Percentiles rank a stretch among this genome's conserved stretches.
phyloP scores from a whole-genome alignment of 2,797 vertebrate species.

The Rhincodon typus region DNA sequence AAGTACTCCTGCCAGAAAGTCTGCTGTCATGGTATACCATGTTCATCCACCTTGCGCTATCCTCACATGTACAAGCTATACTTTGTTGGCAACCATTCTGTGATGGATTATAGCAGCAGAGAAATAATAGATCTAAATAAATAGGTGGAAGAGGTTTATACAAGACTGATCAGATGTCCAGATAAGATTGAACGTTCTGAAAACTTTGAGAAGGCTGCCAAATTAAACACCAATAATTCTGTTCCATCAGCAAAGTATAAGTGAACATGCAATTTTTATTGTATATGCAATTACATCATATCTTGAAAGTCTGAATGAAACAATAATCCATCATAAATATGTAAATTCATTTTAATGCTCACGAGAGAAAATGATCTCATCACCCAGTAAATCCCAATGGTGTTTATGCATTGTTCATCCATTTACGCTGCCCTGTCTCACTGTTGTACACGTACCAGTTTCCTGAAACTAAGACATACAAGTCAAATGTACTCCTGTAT shows the following conservation, averaged over 20 bases:
- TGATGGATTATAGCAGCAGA: background rate
- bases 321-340: background rate
- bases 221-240: background rate
- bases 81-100: too few species aligned
- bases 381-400: background rate
- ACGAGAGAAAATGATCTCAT: background rate
- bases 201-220: background rate
- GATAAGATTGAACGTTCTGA: background rate
- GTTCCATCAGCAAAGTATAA: background rate
- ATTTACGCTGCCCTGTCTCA: background rate
- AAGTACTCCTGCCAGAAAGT: too few species aligned
- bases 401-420: background rate
- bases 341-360: background rate
- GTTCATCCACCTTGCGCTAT: too few species aligned
- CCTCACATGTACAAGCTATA: too few species aligned
- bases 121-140: background rate
- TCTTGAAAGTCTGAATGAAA: too few species aligned
- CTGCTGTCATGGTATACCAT: too few species aligned
- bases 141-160: background rate
- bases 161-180: background rate
- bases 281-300: background rate
- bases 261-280: background rate
- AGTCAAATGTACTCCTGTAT: background rate
- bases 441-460: slow-evolving; percentile 14
- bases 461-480: background rate